Percentiles rank a stretch among this genome's conserved stretches.
phyloP scores from a whole-genome alignment of 1,140 invertebrate genomes.

The Ostrea edulis region DNA sequence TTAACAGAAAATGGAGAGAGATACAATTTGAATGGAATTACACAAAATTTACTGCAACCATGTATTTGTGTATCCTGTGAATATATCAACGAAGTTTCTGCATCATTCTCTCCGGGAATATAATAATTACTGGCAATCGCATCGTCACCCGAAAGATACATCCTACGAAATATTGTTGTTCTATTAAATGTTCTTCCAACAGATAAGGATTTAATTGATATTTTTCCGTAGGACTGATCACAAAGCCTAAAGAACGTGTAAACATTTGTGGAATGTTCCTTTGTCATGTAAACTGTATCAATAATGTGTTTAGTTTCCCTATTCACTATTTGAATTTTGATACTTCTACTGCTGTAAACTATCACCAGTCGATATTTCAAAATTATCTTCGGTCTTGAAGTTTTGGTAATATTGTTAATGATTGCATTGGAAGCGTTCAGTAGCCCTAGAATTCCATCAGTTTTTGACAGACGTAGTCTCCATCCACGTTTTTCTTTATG shows the following conservation, averaged over 20 bases:
- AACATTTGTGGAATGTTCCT: not conserved
- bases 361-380: not conserved
- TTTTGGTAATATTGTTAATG: not conserved
- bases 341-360: not conserved
- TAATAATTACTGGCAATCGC: not conserved
- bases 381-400: not conserved
- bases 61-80: not conserved
- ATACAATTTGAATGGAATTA: not conserved
- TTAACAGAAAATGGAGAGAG: not conserved
- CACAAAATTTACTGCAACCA: not conserved
- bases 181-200: not conserved
- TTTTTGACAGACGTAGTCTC: not conserved
- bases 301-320: not conserved
- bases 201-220: not conserved
- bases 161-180: not conserved
- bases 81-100: not conserved
- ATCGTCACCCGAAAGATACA: not conserved
- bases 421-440: not conserved
- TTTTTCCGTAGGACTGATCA: not conserved
- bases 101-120: not conserved
- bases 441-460: not conserved
- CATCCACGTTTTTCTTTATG: not conserved
- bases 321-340: not conserved
- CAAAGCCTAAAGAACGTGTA: not conserved
- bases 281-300: not conserved